A percentile compares a stretch with the other conserved stretches of the same genome.
These are phyloP conservation scores for Reinhardtius hippoglossoides DNA, from an alignment of 2,113 vertebrate genomes.

Conservation along the genomic window DNA sequence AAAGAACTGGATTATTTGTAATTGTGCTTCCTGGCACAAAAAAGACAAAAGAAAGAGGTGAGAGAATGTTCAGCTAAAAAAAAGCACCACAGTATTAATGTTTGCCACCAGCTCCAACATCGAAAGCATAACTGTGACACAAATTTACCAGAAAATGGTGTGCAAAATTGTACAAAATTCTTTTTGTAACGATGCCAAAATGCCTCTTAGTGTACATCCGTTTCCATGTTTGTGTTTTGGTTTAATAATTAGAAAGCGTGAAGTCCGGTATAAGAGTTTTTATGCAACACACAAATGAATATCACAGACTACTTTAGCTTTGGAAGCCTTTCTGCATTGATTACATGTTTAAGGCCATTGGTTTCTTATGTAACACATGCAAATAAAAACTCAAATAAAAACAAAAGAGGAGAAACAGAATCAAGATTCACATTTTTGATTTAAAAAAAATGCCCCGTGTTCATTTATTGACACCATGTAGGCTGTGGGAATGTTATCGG, in stretches of 20 bases:
- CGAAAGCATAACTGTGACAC: constrained; percentile 53
- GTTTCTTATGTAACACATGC: constrained; percentile 73
- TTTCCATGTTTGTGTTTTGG: constrained; percentile 40
- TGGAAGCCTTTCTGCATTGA: constrained; percentile 71
- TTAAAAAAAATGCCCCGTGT: constrained; percentile 14
- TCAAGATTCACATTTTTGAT: not conserved
- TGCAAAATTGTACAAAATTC: constrained; percentile 73
- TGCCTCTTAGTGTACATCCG: constrained; percentile 41
- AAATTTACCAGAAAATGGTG: constrained; percentile 50
- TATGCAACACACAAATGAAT: constrained; percentile 47
- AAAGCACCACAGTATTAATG: constrained; percentile 62
- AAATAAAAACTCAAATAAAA: constrained; percentile 55
- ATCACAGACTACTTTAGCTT: constrained; percentile 50
- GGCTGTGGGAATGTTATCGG: constrained; percentile 52
- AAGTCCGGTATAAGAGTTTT: constrained; percentile 17
- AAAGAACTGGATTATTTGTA: constrained; percentile 40
- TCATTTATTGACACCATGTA: constrained; percentile 3
- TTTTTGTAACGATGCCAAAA: constrained; percentile 49
- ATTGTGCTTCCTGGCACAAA: constrained; percentile 56
- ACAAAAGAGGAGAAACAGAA: constrained; percentile 14
- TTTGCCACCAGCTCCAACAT: constrained; percentile 49
- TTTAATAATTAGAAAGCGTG: constrained; percentile 40
- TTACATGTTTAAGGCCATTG: constrained; percentile 83
- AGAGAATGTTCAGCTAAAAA: constrained; percentile 52
- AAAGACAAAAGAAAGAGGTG: constrained; percentile 44